Evolutionary conservation across 2,888 invertebrate species (phyloP).

Genomic region (Dicranocentrus wangi): DNA sequence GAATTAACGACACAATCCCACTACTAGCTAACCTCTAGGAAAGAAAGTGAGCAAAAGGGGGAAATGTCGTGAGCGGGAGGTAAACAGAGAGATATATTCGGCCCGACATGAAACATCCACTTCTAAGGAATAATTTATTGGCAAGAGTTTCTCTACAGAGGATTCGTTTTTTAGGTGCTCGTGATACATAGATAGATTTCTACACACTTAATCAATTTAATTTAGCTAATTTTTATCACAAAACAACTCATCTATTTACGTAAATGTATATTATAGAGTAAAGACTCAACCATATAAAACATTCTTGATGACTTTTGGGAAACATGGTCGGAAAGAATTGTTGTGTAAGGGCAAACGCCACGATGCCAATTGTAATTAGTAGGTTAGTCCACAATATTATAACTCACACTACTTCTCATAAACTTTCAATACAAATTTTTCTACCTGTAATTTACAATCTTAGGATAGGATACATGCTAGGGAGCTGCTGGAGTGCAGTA

Average conservation of each 20-base stretch:
- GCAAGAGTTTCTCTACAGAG: not conserved
- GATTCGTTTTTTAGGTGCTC: not conserved
- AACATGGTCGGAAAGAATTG: constrained; percentile 37
- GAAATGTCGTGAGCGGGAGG: too few species aligned
- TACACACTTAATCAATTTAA: too few species aligned
- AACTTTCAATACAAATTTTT: not conserved
- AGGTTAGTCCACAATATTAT: constrained; percentile 35
- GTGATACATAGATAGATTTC: too few species aligned
- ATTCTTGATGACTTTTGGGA: constrained; percentile 42
- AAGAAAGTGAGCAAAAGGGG: too few species aligned
- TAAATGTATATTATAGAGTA: constrained; percentile 6
- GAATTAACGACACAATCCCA: not conserved
- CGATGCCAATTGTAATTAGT: constrained; percentile 70
- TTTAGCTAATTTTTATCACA: too few species aligned
- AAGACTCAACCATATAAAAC: constrained; percentile 12
- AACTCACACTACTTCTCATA: not conserved
- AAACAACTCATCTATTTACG: not conserved
- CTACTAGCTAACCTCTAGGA: constrained; percentile 9
- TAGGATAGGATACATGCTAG: too few species aligned
- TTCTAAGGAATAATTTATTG: constrained; percentile 11
- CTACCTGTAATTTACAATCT: not conserved
- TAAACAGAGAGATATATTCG: too few species aligned
- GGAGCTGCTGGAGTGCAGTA: too few species aligned
- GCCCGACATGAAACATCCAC: not conserved
- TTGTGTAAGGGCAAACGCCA: constrained; percentile 63